Percentiles rank a stretch among this genome's conserved stretches.
These are phyloP conservation scores for Tanypteryx hageni DNA, from an alignment of 2,888 invertebrate species.

Conservation along the genomic window DNA sequence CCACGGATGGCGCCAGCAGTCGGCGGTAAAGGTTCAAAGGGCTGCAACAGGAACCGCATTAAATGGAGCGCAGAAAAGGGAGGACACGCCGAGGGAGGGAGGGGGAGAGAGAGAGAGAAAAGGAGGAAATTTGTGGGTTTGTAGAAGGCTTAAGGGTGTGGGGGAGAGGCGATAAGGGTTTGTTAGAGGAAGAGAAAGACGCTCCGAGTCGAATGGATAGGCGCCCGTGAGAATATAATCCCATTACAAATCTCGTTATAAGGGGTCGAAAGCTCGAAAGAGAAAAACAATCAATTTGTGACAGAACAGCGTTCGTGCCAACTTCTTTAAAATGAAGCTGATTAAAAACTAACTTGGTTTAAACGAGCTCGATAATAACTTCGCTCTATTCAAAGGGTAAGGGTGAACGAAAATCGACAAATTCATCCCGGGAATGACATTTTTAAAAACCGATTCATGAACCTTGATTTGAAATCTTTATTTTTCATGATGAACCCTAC, in stretches of 20 bases:
- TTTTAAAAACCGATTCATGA: no score
- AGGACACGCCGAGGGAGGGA: background rate
- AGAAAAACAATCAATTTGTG: background rate
- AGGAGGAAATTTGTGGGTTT: background rate
- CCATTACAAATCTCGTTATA: constrained; percentile 11
- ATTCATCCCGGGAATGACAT: no score
- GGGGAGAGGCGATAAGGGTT: background rate
- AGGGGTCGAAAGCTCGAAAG: background rate
- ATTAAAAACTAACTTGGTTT: background rate
- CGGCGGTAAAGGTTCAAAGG: constrained; percentile 53
- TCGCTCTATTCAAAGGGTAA: background rate
- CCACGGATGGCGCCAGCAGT: constrained; percentile 41
- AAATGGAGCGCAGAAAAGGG: constrained; percentile 51
- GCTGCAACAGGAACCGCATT: constrained; percentile 26
- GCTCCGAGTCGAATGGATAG: background rate
- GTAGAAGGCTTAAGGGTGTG: background rate
- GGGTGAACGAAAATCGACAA: no score
- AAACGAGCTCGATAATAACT: background rate
- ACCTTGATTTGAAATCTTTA: no score
- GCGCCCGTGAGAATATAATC: background rate
- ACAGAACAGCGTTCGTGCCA: background rate
- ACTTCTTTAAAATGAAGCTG: background rate
- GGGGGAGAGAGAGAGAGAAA: background rate
- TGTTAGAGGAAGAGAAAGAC: background rate
- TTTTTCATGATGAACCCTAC: no score